Conservation (phyloP, 2,888 invertebrate genomes). For the Xestia rhomboidea region DNA sequence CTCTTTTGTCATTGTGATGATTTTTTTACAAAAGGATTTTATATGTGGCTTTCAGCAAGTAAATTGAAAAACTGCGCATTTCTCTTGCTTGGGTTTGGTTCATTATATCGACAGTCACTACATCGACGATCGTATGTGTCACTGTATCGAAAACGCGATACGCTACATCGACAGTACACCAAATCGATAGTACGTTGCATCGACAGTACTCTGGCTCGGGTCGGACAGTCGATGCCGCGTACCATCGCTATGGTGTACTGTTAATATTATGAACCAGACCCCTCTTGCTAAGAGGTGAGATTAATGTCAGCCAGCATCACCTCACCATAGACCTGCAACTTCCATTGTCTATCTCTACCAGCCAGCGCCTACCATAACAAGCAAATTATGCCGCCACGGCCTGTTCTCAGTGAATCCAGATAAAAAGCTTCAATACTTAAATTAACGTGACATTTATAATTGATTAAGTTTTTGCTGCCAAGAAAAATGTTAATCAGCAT, state of each 20-base stretch:
- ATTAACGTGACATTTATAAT: constrained; percentile 60
- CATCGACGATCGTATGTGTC: too few relatives aligned
- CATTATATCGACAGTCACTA: too few relatives aligned
- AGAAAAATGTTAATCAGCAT: constrained; percentile 61
- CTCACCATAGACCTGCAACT: not conserved
- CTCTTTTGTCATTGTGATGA: constrained; percentile 33
- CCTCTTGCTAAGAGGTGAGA: not conserved
- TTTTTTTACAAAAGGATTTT: constrained; percentile 26
- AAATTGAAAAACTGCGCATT: not conserved
- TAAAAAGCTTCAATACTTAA: constrained; percentile 54
- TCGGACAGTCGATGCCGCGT: too few relatives aligned
- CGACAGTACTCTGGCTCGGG: too few relatives aligned
- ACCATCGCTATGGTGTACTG: too few relatives aligned
- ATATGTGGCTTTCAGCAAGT: not conserved
- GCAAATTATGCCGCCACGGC: constrained; percentile 2
- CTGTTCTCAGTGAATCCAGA: constrained; percentile 14
- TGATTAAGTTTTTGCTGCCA: constrained; percentile 53
- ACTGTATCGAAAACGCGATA: too few relatives aligned
- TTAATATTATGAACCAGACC: too few relatives aligned
- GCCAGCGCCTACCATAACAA: constrained; percentile 3
- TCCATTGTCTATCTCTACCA: constrained; percentile 21
- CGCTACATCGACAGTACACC: too few relatives aligned
- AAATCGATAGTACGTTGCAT: too few relatives aligned
- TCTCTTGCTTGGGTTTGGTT: too few relatives aligned
- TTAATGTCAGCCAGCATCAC: constrained; percentile 2